phyloP scores from a whole-genome alignment of 2,113 vertebrate genomes.

The Danionella cerebrum region DNA sequence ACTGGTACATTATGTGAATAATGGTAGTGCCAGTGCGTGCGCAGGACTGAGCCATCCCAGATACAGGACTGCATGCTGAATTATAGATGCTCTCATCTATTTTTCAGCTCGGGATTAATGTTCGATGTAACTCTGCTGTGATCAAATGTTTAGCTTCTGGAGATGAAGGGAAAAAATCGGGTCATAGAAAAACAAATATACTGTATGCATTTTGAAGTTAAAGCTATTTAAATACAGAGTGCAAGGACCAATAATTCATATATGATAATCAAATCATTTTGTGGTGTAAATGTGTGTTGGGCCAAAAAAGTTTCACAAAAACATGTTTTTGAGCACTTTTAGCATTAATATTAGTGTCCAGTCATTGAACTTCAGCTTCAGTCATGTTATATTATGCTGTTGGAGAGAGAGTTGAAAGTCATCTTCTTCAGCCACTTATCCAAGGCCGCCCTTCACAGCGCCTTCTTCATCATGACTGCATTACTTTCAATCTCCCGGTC shows the following conservation, averaged over 20 bases:
- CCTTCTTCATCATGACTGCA: too few relatives aligned
- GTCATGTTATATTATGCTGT: too few relatives aligned
- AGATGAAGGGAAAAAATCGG: slow-evolving; percentile 19
- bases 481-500: too few relatives aligned
- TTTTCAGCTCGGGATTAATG: slow-evolving; percentile 39
- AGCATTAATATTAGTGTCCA: too few relatives aligned
- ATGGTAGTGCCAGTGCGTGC: neutral
- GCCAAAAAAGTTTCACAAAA: too few relatives aligned
- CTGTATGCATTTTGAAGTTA: neutral
- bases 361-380: too few relatives aligned
- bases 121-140: slow-evolving; percentile 25
- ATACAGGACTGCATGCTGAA: slow-evolving; percentile 31
- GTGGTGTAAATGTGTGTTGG: too few relatives aligned
- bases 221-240: neutral
- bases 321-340: too few relatives aligned
- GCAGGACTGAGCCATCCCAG: neutral
- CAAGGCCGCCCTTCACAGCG: too few relatives aligned
- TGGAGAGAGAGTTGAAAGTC: too few relatives aligned
- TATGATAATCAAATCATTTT: neutral
- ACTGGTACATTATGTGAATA: slow-evolving; percentile 21
- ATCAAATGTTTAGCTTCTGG: slow-evolving; percentile 31
- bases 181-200: slow-evolving; percentile 16
- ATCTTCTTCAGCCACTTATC: too few relatives aligned
- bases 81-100: slow-evolving; percentile 40
- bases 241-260: neutral